phyloP scores from a whole-genome alignment of 2,888 invertebrate species.

The Megaustenia siamemsis region DNA sequence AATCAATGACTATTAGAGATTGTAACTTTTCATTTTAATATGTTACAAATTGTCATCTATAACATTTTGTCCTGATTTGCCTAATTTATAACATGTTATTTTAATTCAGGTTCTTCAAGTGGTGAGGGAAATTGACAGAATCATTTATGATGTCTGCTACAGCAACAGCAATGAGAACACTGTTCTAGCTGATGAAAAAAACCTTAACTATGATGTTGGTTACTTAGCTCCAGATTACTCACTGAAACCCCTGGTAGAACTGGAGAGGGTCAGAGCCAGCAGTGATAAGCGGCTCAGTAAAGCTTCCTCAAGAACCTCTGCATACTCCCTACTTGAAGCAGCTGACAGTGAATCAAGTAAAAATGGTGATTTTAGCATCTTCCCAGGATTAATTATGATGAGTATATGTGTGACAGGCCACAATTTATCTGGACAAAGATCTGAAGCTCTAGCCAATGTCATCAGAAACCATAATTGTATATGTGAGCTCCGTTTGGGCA shows the following conservation, averaged over 20 bases:
- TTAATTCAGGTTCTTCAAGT: constrained; percentile 65
- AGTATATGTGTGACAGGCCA: constrained; percentile 75
- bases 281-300: constrained; percentile 63
- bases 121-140: constrained; percentile 71
- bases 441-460: constrained; percentile 67
- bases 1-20: no score
- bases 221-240: constrained; percentile 72
- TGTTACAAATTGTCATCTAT: no score
- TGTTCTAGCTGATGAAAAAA: constrained; percentile 72
- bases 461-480: constrained; percentile 72
- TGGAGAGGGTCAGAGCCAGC: constrained; percentile 66
- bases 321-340: constrained; percentile 64
- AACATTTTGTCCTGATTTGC: no score
- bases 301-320: constrained; percentile 67
- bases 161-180: constrained; percentile 61
- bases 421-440: constrained; percentile 67
- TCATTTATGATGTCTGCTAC: constrained; percentile 67
- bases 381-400: constrained; percentile 73
- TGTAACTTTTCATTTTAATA: no score
- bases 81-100: no score
- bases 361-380: constrained; percentile 48
- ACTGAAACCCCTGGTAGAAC: constrained; percentile 72
- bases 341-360: constrained; percentile 56
- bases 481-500: constrained; percentile 75
- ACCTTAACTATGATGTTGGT: constrained; percentile 74